Evolutionary conservation across 2,113 vertebrate genomes (phyloP).

Genomic region (Nicator chloris): DNA sequence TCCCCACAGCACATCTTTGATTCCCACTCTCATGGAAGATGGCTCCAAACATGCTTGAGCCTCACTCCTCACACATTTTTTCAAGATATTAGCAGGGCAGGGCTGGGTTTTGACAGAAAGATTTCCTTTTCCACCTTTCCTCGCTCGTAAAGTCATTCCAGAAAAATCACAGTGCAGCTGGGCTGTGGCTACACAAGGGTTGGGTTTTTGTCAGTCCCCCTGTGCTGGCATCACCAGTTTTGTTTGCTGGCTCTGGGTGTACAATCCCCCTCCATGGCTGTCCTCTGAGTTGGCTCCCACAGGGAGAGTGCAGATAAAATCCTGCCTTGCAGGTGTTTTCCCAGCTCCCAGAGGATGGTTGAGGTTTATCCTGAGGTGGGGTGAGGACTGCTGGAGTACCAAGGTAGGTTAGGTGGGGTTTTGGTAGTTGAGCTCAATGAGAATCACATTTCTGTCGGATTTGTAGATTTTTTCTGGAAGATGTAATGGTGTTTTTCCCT

Average conservation of each 20-base stretch:
- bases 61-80: neutral
- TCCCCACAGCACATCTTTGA: neutral
- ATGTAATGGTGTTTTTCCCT: neutral
- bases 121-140: neutral
- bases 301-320: neutral
- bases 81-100: accelerated
- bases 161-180: neutral
- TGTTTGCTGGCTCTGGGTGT: neutral
- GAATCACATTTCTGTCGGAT: neutral
- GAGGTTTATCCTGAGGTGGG: neutral
- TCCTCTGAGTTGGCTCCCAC: neutral
- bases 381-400: neutral
- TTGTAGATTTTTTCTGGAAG: neutral
- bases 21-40: neutral
- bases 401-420: neutral
- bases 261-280: neutral
- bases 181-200: neutral
- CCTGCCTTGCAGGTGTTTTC: neutral
- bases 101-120: neutral
- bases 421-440: neutral
- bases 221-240: accelerated
- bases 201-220: neutral
- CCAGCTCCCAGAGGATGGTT: neutral
- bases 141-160: neutral
- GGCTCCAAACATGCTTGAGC: neutral